Base-by-base conservation (phyloP, 2,797 vertebrate species). In the Neopelma chrysocephalum region DNA sequence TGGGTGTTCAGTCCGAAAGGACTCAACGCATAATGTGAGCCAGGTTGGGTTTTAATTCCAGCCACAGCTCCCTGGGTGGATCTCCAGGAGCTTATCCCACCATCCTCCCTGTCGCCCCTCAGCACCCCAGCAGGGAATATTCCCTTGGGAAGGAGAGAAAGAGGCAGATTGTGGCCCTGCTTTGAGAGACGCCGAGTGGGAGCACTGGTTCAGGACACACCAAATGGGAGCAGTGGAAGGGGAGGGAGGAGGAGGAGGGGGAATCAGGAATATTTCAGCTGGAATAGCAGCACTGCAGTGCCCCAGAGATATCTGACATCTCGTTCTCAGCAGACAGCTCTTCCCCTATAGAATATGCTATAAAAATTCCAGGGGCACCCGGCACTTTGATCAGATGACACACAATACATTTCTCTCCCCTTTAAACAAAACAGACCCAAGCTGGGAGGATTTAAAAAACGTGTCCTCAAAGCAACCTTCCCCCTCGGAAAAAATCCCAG, bases 11-110 rank as follows among this genome's bases (percentile, higher is more conserved):
- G 50, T 16, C 26, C 4, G 4, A 48, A 94, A 79, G 81, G 80
- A 82, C 85, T 96, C 94, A 95, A 96, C 16, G 38, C 91, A 53
- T 97, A 98, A 98, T 97, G 82, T n/a, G 65, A 98, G 97, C 97
- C 98, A 98, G 98, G 97, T 90, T 98, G 96, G 96, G n/a, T 34
- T 22, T n/a, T 15, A 40, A 40, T 95, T 96, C 95, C 70, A 61
- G 34, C 50, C 50, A 32, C 31, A 13, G 31, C 11, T 18, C 19
- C 53, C 17, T 54, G 53, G 38, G 70, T 4, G 29, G 62, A 84
- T 32, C 56, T 14, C 32, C 32, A 17, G 26, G 50, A 51, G 50
- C 26, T 15, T 51, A 27, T 51, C 29, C 32, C 32, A 2, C 19
- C 75, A 7, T 3, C 26, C 43, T 36, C 29, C 36, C 45, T 10